Conservation (phyloP, 2,113 vertebrate species). For the Merops nubicus region DNA sequence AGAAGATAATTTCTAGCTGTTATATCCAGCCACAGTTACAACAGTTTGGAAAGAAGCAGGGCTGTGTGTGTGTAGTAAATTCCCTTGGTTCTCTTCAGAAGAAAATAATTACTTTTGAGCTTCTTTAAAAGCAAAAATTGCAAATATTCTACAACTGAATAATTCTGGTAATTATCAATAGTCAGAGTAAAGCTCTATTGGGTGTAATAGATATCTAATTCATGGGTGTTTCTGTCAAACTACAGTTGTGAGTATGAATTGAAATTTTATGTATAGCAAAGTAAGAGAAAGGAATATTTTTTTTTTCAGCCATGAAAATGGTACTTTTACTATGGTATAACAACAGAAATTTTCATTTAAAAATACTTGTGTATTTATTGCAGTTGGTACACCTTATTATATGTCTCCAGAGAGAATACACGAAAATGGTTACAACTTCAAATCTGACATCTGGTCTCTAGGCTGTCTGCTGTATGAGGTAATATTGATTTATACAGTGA, state of each 20-base stretch:
- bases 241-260: not conserved
- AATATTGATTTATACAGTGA: constrained; percentile 43
- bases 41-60: not conserved
- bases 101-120: not conserved
- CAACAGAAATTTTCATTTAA: not conserved
- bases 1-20: not conserved
- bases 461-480: constrained; percentile 84
- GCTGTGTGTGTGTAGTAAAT: not conserved
- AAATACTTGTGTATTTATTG: constrained; percentile 60
- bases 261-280: not conserved
- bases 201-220: not conserved
- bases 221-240: not conserved
- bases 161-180: not conserved
- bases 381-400: constrained; percentile 88
- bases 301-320: not conserved
- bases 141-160: not conserved
- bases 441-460: constrained; percentile 88
- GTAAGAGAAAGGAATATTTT: not conserved
- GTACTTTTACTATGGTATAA: not conserved
- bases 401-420: constrained; percentile 90
- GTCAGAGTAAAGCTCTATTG: not conserved
- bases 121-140: not conserved
- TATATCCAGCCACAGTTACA: not conserved
- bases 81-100: not conserved
- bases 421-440: constrained; percentile 89